Evolutionary conservation across 2,797 vertebrate species (phyloP), one percentile per base, ranked within the genome.

Genomic region (Merluccius polli): DNA sequence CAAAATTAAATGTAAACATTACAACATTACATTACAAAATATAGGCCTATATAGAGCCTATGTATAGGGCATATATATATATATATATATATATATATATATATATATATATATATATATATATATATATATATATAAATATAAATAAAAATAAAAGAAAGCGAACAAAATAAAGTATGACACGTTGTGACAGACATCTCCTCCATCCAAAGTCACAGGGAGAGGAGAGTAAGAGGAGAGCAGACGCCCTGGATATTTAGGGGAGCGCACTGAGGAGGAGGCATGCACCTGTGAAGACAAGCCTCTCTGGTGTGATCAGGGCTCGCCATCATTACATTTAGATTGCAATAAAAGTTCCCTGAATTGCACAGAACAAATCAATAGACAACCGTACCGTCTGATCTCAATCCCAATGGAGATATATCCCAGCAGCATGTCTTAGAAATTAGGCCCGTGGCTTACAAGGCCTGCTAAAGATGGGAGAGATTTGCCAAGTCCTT

Each of bases 261-360:
- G 83, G 74, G 6, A 7, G 16, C 52, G 21, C 0, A 9, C 1
- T n/a, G 85, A 86, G 84, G 91, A 90, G 80, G 83, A 85, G 84
- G 86, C 85, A 88, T 90, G 93, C 91, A 91, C 92, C 91, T 91
- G 90, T 82, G 87, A 90, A 82, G 92, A 92, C 85, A 93, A 92
- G 59, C 59, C 59, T n/a, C 59, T 81, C 90, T 85, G 93, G 90
- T 92, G 90, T 85, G 82, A 90, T 91, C 93, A 88, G 89, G 88
- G 88, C 90, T 91, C 92, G 93, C 87, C 91, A 91, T 90, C 92
- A 84, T 90, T 80, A 82, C 89, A 92, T 88, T 77, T 83, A 82
- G 85, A 89, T 83, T 82, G 87, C 87, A 90, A 88, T 86, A 84
- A 80, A 88, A 88, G 87, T 88, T 88, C 84, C 83, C 83, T 84